phyloP scores from a whole-genome alignment of 2,797 vertebrate genomes.

The Sebastes wilsoni region DNA sequence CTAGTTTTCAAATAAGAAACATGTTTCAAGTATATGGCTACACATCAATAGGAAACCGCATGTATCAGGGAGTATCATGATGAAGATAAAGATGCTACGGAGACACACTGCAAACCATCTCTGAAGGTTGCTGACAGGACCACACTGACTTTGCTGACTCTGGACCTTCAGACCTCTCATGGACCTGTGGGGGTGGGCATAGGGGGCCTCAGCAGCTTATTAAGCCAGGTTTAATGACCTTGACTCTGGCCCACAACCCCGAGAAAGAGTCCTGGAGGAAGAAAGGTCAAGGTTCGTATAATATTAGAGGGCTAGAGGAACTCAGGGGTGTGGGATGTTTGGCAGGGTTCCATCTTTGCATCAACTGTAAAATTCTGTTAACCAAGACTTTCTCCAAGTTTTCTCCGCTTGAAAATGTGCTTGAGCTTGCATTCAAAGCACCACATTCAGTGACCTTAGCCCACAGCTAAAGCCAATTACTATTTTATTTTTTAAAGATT shows the following conservation, averaged over 20 bases:
- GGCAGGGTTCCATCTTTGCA: slow-evolving; percentile 41
- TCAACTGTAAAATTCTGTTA: slow-evolving; percentile 40
- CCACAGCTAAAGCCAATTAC: slow-evolving; percentile 45
- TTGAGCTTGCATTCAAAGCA: slow-evolving; percentile 43
- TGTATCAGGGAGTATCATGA: slow-evolving; percentile 34
- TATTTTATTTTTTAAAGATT: slow-evolving; percentile 35
- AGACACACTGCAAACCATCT: slow-evolving; percentile 19
- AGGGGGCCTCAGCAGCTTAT: slow-evolving; percentile 54
- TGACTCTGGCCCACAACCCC: slow-evolving; percentile 51
- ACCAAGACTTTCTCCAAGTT: slow-evolving; percentile 42
- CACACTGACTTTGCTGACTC: slow-evolving; percentile 67
- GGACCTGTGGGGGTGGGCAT: slow-evolving; percentile 24
- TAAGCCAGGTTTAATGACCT: slow-evolving; percentile 71
- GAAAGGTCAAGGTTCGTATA: slow-evolving; percentile 66
- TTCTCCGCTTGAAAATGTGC: slow-evolving; percentile 53
- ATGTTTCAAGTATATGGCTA: background rate
- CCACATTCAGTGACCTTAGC: slow-evolving; percentile 42
- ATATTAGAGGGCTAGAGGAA: slow-evolving; percentile 40
- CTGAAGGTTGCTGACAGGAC: slow-evolving; percentile 63
- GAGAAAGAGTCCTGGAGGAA: slow-evolving; percentile 48
- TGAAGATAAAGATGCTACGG: slow-evolving; percentile 18
- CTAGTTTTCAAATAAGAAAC: background rate
- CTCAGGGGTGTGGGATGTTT: slow-evolving; percentile 23
- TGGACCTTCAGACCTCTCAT: slow-evolving; percentile 36
- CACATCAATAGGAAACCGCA: slow-evolving; percentile 2